Conservation (phyloP, 2,888 invertebrate species). For the Prosopocoilus inquinatus region DNA sequence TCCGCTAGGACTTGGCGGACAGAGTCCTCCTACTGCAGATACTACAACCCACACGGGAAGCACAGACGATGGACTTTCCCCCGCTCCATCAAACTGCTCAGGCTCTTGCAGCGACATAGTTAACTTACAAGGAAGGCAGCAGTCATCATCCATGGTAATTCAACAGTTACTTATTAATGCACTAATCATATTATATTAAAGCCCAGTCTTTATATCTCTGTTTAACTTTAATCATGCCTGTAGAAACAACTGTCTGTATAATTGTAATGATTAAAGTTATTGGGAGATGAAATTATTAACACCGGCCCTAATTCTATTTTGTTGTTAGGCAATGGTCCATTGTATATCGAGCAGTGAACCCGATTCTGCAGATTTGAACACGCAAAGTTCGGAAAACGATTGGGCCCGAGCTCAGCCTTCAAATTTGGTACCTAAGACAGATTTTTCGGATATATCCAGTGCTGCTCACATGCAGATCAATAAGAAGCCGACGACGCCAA, state of each 20-base stretch:
- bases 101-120: conserved; percentile 40
- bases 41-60: conserved; percentile 50
- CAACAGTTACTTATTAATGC: too few relatives aligned
- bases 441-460: conserved; percentile 40
- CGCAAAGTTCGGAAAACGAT: conserved; percentile 41
- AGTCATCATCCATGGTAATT: conserved; percentile 49
- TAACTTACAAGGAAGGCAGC: conserved; percentile 41
- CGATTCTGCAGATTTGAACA: conserved; percentile 58
- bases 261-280: too few relatives aligned
- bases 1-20: conserved; percentile 62
- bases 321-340: conserved; percentile 74
- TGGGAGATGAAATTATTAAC: too few relatives aligned
- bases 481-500: conserved; percentile 40
- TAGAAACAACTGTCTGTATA: too few relatives aligned
- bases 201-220: too few relatives aligned
- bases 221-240: too few relatives aligned
- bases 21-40: conserved; percentile 50
- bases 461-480: conserved; percentile 34
- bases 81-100: conserved; percentile 49
- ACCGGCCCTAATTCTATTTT: too few relatives aligned
- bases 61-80: conserved; percentile 50
- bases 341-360: conserved; percentile 86
- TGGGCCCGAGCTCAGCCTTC: conserved; percentile 35
- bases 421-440: conserved; percentile 35
- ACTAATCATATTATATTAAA: too few relatives aligned